Evolutionary conservation across 2,113 vertebrate species (phyloP), one percentile per base, ranked within the genome.

Genomic region (Zootoca vivipara): DNA sequence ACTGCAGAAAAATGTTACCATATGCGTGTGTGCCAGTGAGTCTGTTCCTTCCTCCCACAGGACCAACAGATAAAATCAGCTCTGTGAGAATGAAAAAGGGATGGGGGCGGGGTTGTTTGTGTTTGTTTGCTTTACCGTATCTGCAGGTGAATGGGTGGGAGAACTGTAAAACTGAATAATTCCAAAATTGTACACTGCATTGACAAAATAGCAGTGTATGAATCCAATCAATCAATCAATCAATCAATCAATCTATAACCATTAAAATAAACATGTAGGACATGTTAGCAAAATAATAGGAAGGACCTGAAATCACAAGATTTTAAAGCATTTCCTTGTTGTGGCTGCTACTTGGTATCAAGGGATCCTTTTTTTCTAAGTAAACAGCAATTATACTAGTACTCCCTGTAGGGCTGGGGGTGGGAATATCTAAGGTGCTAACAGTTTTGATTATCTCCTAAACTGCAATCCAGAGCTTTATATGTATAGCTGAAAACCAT

Each of bases 341-440:
- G 65, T 7, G 85, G 83, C 33, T 42, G 18, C 30, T 28, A 15
- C 56, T 81, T 88, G 79, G 83, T 22, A 93, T 69, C 52, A 35
- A 82, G 77, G 26, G 82, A 91, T 83, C 46, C 78, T 82, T 65
- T 83, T 77, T 91, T 85, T 58, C 56, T 56, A 85, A 92, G 81
- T 42, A 85, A 90, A 72, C 89, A 83, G 78, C 52, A 90, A 89
- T 84, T 82, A 89, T 10, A 92, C 86, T 22, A 83, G 26, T 77
- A 42, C 82, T 28, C 24, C 28, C 20, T 28, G 64, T n/a, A 1
- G 24, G 56, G 82, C 24, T 28, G 24, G 35, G 56, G 82, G n/a
- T 28, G 24, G 35, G 10, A 56, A 88, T 82, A 91, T 81, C 87
- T 30, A 90, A 80, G 30, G 35, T 78, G 85, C 30, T 56, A 78